Base-by-base conservation (phyloP, 2,113 vertebrate species). In the Salvator merianae region DNA sequence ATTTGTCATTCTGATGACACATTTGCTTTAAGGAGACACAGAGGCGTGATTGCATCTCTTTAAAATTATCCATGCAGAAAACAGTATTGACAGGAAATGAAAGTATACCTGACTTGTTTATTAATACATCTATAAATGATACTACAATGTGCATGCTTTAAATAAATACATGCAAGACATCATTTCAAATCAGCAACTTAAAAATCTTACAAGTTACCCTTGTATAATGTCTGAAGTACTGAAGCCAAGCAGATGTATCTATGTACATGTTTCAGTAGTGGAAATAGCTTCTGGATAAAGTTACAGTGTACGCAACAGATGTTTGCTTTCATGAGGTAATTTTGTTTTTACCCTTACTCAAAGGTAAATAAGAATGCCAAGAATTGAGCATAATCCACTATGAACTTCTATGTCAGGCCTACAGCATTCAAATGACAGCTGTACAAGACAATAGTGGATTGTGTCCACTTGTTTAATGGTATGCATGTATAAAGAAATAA, bases 21-120 rank as follows among this genome's bases (percentile, higher is more conserved):
- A 73, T 73, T 82, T 73, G 53, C 1, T 62, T 79, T 79, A 65
- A 8, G 36, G 53, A 85, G 22, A 47, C 26, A 34, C 30, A 47
- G 10, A 40, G 7, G 32, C 78, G 24, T 50, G 24, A 62, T 36
- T 32, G 62, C 30, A 50, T 50, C n/a, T 65, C 53, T 79, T 79
- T 63, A 90, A 94, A 91, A 38, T 76, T 72, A 79, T 85, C 32
- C 63, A 72, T 79, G n/a, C 30, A 73, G 69, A 85, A 65, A 50
- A 79, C 16, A 79, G 53, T 24, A 40, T 40, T 50, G 32, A 73
- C 32, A 73, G 32, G 53, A 79, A 81, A 80, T 28, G 3, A 63
- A 84, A 81, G 22, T 79, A 83, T 66, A 94, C 85, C 70, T 70
- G 72, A 78, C 88, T 82, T 84, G 50, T 66, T 88, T 66, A 81